phyloP scores from a whole-genome alignment of 2,113 vertebrate species.

The Cacatua alba region DNA sequence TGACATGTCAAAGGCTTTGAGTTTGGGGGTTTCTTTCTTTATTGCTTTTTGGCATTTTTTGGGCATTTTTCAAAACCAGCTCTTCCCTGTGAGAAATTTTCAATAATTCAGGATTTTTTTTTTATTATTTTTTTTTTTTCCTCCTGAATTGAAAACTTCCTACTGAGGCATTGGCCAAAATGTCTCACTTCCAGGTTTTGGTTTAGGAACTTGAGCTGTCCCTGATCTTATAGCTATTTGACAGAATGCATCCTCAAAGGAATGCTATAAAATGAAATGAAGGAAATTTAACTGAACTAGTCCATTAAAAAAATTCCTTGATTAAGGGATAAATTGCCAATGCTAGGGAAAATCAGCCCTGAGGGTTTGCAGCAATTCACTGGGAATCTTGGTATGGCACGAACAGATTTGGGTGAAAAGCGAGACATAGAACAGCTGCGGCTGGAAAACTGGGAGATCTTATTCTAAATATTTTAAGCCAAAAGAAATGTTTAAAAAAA shows the following conservation, averaged over 20 bases:
- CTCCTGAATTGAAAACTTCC: neutral
- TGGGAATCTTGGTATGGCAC: neutral
- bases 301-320: neutral
- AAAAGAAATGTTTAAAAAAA: neutral
- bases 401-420: slow-evolving; percentile 33
- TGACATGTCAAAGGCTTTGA: neutral
- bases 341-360: neutral
- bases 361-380: neutral
- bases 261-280: neutral
- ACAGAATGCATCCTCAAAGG: neutral
- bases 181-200: neutral
- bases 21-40: neutral
- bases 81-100: neutral
- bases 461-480: slow-evolving; percentile 47
- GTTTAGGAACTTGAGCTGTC: neutral
- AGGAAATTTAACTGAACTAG: neutral
- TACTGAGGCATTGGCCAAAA: neutral
- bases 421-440: slow-evolving; percentile 49
- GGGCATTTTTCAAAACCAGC: neutral
- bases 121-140: neutral
- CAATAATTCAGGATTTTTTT: neutral
- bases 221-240: neutral
- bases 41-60: neutral
- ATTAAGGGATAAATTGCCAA: neutral
- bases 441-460: slow-evolving; percentile 1